Conservation (phyloP, 2,113 vertebrate genomes). For the Carollia perspicillata region DNA sequence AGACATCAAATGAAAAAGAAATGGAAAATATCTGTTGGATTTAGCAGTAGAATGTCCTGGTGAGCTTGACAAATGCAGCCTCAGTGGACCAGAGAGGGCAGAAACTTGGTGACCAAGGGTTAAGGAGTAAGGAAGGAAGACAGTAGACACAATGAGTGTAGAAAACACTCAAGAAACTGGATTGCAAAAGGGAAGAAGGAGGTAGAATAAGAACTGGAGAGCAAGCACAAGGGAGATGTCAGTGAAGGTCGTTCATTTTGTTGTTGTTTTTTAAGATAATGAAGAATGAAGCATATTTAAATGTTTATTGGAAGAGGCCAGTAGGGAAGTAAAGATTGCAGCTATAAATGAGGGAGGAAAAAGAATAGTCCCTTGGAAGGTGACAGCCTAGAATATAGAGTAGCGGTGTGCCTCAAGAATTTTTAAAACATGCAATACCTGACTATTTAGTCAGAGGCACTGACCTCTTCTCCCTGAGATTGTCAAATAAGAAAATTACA, state of each 20-base stretch:
- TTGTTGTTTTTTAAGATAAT: background rate
- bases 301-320: background rate
- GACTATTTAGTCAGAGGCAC: background rate
- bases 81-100: background rate
- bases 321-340: background rate
- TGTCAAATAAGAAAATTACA: background rate
- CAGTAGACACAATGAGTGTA: background rate
- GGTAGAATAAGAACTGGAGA: background rate
- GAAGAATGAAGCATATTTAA: background rate
- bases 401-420: background rate
- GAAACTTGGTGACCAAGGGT: background rate
- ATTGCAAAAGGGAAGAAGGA: background rate
- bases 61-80: background rate
- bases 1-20: background rate
- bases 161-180: background rate
- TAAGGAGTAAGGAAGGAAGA: background rate
- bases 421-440: background rate
- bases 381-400: background rate
- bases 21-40: background rate
- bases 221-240: background rate
- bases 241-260: background rate
- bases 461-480: background rate
- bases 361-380: background rate
- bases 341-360: background rate
- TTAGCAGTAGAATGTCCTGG: background rate